A percentile compares a stretch with the other conserved stretches of the same genome.
These are phyloP conservation scores for Pyrochroa serraticornis DNA, from an alignment of 2,888 invertebrate genomes.

Conservation along the genomic window DNA sequence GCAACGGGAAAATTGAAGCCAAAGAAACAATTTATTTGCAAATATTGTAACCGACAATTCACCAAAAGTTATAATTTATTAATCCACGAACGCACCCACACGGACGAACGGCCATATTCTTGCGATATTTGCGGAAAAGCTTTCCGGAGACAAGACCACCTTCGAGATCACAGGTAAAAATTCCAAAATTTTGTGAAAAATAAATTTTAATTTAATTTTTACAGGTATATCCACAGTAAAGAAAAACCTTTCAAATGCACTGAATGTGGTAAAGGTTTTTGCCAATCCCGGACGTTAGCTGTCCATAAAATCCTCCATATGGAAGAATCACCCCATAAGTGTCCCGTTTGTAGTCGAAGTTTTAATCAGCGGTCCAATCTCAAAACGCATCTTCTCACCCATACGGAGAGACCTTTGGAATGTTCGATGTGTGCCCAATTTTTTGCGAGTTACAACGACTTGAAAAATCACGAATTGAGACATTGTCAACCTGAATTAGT, in stretches of 20 bases:
- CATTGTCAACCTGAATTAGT: conserved; percentile 40
- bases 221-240: conserved; percentile 95
- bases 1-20: conserved; percentile 63
- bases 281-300: conserved; percentile 93
- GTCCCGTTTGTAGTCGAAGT: conserved; percentile 84
- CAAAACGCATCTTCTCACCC: conserved; percentile 88
- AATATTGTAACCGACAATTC: conserved; percentile 95
- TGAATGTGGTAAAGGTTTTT: conserved; percentile 98
- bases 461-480: conserved; percentile 51
- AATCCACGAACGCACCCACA: conserved; percentile 97
- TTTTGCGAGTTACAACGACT: conserved; percentile 50
- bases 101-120: conserved; percentile 94
- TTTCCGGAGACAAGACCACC: conserved; percentile 92
- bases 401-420: conserved; percentile 69
- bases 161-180: conserved; percentile 82
- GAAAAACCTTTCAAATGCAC: conserved; percentile 98
- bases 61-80: conserved; percentile 97
- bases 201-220: background rate
- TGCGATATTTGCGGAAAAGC: conserved; percentile 97
- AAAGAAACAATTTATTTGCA: conserved; percentile 93
- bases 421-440: conserved; percentile 51
- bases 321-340: conserved; percentile 93
- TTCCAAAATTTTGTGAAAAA: background rate
- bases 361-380: conserved; percentile 93
- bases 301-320: conserved; percentile 94